Percentiles rank a stretch among this genome's conserved stretches.
phyloP scores from a whole-genome alignment of 2,888 invertebrate species.

The Parochlus steinenii region DNA sequence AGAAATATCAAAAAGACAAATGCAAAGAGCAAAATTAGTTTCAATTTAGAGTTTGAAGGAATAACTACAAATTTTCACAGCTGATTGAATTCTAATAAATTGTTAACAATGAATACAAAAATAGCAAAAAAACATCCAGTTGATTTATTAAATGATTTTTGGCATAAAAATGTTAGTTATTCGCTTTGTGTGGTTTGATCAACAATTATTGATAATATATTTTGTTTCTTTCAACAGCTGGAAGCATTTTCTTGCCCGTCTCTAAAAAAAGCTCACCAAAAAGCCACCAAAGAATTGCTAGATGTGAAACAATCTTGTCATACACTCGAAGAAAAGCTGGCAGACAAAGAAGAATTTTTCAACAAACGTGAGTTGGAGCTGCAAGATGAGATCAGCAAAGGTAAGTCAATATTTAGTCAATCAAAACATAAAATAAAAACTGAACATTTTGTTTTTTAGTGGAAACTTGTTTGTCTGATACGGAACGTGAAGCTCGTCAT shows the following conservation, averaged over 20 bases:
- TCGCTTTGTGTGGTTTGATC: neutral
- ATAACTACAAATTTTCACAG: constrained; percentile 9
- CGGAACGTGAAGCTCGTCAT: constrained; percentile 22
- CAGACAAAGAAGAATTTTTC: constrained; percentile 24
- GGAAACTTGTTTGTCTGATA: constrained; percentile 35
- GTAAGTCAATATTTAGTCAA: no score
- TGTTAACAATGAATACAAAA: neutral
- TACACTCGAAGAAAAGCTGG: constrained; percentile 24
- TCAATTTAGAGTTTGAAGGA: constrained; percentile 17
- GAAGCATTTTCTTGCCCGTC: constrained; percentile 25
- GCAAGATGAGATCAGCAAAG: constrained; percentile 26
- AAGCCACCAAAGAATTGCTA: constrained; percentile 20
- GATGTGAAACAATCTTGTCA: constrained; percentile 22
- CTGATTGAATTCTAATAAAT: constrained; percentile 1
- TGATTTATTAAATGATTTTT: constrained; percentile 8
- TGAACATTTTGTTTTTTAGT: no score
- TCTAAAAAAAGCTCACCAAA: constrained; percentile 20
- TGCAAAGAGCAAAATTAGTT: neutral
- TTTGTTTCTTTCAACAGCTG: constrained; percentile 20
- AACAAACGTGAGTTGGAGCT: constrained; percentile 23
- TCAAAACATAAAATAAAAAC: no score
- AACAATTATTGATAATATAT: neutral
- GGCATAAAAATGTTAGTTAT: constrained; percentile 9
- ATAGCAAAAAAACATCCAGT: constrained; percentile 4
- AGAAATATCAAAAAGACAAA: no score